Evolutionary conservation across 2,797 vertebrate species (phyloP).

Genomic region (Syngnathus rostellatus): DNA sequence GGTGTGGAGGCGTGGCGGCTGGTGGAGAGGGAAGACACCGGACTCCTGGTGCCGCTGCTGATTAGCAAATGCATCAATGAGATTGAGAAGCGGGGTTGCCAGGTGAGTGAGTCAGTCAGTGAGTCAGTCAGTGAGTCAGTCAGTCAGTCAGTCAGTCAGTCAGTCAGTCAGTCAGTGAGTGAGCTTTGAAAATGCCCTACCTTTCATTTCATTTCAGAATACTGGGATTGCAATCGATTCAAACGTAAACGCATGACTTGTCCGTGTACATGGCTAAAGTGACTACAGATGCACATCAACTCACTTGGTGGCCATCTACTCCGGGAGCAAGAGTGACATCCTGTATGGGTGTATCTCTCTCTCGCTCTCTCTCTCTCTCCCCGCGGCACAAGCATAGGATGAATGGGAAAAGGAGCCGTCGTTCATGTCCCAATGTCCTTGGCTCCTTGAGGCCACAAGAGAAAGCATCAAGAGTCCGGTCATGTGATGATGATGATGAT

Average conservation of each 20-base stretch:
- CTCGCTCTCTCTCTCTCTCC: constrained; percentile 13
- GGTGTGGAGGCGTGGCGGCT: constrained; percentile 84
- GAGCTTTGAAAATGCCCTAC: too few species aligned
- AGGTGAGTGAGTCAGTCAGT: constrained; percentile 78
- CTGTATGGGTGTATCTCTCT: constrained; percentile 17
- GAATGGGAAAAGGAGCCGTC: constrained; percentile 27
- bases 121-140: too few species aligned
- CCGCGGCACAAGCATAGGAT: constrained; percentile 13
- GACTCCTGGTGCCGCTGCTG: constrained; percentile 85
- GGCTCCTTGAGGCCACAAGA: constrained; percentile 29
- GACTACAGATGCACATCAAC: not conserved
- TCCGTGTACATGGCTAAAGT: not conserved
- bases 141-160: constrained; percentile 58
- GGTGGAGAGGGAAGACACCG: constrained; percentile 84
- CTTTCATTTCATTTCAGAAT: too few species aligned
- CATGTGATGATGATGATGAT: constrained; percentile 4
- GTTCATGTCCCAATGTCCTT: constrained; percentile 19
- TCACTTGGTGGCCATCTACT: not conserved
- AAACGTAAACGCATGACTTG: not conserved
- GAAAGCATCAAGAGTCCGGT: constrained; percentile 25
- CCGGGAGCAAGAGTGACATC: not conserved
- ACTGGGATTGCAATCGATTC: not conserved
- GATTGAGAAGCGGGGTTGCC: constrained; percentile 94
- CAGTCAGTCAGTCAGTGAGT: too few species aligned
- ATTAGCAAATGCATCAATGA: constrained; percentile 91